Conservation (phyloP, 2,888 invertebrate species). For the Rhagonycha lutea region DNA sequence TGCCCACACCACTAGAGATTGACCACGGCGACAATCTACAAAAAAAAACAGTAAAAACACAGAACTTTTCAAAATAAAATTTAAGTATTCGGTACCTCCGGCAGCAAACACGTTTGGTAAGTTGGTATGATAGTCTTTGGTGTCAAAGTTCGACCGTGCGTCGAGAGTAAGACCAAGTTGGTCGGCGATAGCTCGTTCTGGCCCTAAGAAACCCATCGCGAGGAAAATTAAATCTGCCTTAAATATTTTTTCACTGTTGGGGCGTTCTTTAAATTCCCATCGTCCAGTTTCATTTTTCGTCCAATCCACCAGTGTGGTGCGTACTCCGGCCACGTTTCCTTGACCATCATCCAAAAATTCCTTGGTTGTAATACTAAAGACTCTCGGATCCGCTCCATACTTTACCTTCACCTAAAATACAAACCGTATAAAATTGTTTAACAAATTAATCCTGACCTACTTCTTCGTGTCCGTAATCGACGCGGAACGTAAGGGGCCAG, state of each 20-base stretch:
- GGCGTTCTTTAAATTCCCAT: slow-evolving; percentile 91
- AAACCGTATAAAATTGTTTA: neutral
- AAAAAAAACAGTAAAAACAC: neutral
- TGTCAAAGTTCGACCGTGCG: slow-evolving; percentile 88
- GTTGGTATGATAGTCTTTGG: slow-evolving; percentile 89
- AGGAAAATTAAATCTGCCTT: slow-evolving; percentile 90
- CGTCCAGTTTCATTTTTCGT: slow-evolving; percentile 87
- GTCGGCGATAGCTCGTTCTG: slow-evolving; percentile 85
- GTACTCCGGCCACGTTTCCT: slow-evolving; percentile 89
- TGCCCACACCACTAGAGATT: slow-evolving; percentile 98
- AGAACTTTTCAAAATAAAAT: neutral
- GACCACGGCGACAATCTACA: slow-evolving; percentile 96
- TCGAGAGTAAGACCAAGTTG: slow-evolving; percentile 83
- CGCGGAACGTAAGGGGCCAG: slow-evolving; percentile 93
- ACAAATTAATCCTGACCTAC: slow-evolving; percentile 48
- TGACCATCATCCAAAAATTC: slow-evolving; percentile 89
- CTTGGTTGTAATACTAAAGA: slow-evolving; percentile 92
- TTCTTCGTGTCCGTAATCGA: slow-evolving; percentile 99
- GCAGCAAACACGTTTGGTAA: slow-evolving; percentile 91
- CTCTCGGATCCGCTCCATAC: slow-evolving; percentile 89
- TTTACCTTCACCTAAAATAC: slow-evolving; percentile 67
- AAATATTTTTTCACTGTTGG: slow-evolving; percentile 77
- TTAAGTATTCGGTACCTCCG: slow-evolving; percentile 70
- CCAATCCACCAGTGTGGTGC: slow-evolving; percentile 92
- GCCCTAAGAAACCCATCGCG: slow-evolving; percentile 98